Evolutionary conservation across 2,888 invertebrate genomes (phyloP).

Genomic region (Lycia hirtaria): DNA sequence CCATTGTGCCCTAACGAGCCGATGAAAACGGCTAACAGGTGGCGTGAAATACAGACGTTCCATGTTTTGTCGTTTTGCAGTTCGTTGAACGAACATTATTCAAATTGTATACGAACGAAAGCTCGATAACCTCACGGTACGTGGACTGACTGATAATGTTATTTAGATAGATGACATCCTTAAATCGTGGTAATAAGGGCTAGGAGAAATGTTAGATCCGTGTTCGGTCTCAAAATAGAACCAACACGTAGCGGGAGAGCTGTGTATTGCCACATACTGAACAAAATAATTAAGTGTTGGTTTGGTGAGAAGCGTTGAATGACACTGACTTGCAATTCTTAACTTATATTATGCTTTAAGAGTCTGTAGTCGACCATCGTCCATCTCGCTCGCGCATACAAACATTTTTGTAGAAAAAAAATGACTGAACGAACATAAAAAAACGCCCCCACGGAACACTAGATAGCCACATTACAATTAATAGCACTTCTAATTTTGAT

Average conservation of each 20-base stretch:
- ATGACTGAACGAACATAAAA: too few species aligned
- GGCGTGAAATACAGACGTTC: constrained; percentile 54
- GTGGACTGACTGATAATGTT: constrained; percentile 71
- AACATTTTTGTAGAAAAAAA: too few species aligned
- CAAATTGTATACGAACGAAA: constrained; percentile 82
- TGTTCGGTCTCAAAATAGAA: constrained; percentile 32
- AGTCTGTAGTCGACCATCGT: too few species aligned
- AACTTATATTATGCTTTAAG: too few species aligned
- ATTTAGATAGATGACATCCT: constrained; percentile 41
- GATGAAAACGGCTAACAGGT: constrained; percentile 73
- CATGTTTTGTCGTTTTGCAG: constrained; percentile 67
- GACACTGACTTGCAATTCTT: background rate
- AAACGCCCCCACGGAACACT: too few species aligned
- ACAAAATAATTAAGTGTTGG: constrained; percentile 7
- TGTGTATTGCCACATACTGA: background rate
- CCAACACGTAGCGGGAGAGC: constrained; percentile 10
- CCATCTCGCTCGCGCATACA: too few species aligned
- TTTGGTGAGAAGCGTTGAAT: background rate
- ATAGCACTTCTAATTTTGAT: too few species aligned
- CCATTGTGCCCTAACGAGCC: constrained; percentile 77
- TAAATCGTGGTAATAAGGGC: constrained; percentile 36
- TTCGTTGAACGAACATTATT: constrained; percentile 80
- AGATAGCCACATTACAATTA: too few species aligned
- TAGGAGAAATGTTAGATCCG: constrained; percentile 48
- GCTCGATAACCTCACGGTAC: constrained; percentile 76